These are phyloP conservation scores for Stercorarius parasiticus DNA, from an alignment of 2,113 vertebrate species.

Conservation along the genomic window DNA sequence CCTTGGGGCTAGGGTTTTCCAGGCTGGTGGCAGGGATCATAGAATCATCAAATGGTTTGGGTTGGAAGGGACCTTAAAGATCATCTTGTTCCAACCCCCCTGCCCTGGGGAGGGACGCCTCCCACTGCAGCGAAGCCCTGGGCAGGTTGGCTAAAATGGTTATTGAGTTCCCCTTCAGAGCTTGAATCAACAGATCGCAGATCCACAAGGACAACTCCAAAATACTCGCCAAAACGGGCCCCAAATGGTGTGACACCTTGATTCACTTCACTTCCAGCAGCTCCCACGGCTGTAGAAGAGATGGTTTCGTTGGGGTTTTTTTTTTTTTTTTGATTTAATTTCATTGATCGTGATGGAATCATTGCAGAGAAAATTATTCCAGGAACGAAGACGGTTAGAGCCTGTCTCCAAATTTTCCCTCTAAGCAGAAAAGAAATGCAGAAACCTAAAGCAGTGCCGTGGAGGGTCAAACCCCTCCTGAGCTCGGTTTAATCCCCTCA, in stretches of 20 bases:
- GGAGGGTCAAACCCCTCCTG: not conserved
- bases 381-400: not conserved
- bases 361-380: not conserved
- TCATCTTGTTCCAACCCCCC: not conserved
- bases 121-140: not conserved
- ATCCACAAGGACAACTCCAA: not conserved
- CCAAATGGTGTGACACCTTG: fast-evolving
- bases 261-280: not conserved
- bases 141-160: fast-evolving
- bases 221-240: not conserved
- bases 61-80: not conserved
- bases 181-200: fast-evolving
- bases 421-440: not conserved
- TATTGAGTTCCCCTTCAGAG: not conserved
- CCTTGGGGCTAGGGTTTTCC: not conserved
- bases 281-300: not conserved
- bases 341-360: not conserved
- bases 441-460: not conserved
- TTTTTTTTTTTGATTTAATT: not conserved
- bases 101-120: not conserved
- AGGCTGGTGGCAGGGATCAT: too few species aligned
- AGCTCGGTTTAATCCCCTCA: not conserved
- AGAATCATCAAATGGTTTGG: not conserved
- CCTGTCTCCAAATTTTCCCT: not conserved
- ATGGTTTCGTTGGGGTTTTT: not conserved